Conservation (phyloP, 2,797 vertebrate genomes). For the Betta splendens region DNA sequence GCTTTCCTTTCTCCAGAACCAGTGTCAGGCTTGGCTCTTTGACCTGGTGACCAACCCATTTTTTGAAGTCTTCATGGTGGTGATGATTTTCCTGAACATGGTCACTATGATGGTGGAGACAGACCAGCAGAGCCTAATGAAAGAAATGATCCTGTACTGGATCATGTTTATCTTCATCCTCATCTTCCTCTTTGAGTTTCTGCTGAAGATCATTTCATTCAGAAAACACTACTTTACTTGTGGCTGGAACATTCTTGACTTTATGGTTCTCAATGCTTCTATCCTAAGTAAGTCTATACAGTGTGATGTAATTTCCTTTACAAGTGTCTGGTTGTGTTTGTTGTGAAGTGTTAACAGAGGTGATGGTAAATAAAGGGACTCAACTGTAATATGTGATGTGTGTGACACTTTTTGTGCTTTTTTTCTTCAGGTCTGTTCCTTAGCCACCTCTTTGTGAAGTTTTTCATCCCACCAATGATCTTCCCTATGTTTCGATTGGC, state of each 20-base stretch:
- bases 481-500: slow-evolving; percentile 86
- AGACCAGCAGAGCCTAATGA: slow-evolving; percentile 77
- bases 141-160: slow-evolving; percentile 74
- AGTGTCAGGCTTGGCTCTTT: slow-evolving; percentile 84
- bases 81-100: slow-evolving; percentile 90
- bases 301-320: background rate
- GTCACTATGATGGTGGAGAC: slow-evolving; percentile 91
- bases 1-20: slow-evolving; percentile 71
- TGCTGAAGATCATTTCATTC: slow-evolving; percentile 88
- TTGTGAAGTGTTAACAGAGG: too few relatives aligned
- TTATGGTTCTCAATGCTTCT: slow-evolving; percentile 86
- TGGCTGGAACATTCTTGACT: slow-evolving; percentile 91
- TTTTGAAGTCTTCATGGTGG: slow-evolving; percentile 91
- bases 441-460: slow-evolving; percentile 83
- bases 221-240: slow-evolving; percentile 86
- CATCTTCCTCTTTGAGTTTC: slow-evolving; percentile 87
- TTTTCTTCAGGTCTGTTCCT: slow-evolving; percentile 81
- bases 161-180: slow-evolving; percentile 84
- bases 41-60: slow-evolving; percentile 86
- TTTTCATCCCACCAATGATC: slow-evolving; percentile 79
- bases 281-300: slow-evolving; percentile 79
- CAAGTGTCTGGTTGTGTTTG: too few relatives aligned
- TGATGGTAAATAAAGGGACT: too few relatives aligned
- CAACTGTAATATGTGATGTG: too few relatives aligned
- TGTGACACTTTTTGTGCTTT: too few relatives aligned